Evolutionary conservation across 2,888 invertebrate genomes (phyloP).

Genomic region (Cephus nigrinus): DNA sequence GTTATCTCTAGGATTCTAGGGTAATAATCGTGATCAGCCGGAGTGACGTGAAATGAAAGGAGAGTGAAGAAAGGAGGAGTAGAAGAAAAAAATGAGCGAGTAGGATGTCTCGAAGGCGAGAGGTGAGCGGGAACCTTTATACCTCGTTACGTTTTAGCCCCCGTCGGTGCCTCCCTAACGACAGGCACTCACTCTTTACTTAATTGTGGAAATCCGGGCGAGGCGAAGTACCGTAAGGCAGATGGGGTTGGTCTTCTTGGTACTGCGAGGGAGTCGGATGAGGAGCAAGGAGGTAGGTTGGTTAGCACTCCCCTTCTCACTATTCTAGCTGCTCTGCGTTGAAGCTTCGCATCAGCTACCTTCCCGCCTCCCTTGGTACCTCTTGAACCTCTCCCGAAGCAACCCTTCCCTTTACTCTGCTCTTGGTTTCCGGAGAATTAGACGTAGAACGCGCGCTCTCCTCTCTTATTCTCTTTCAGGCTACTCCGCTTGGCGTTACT

Average conservation of each 20-base stretch:
- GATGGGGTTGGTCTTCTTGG: background rate
- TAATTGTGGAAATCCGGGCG: constrained; percentile 57
- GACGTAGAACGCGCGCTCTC: constrained; percentile 13
- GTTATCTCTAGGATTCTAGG: background rate
- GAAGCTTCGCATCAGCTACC: background rate
- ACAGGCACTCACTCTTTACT: constrained; percentile 52
- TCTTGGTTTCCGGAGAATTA: constrained; percentile 27
- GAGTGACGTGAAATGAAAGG: background rate
- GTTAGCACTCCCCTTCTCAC: constrained; percentile 28
- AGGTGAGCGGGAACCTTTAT: constrained; percentile 17
- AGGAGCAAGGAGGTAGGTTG: constrained; percentile 27
- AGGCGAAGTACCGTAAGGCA: constrained; percentile 26
- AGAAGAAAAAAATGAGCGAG: background rate
- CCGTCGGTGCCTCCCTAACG: constrained; percentile 25
- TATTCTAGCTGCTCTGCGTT: background rate
- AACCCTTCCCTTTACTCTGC: constrained; percentile 20
- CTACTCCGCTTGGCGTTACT: constrained; percentile 13
- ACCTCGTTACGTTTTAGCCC: constrained; percentile 32
- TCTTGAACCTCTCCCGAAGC: background rate
- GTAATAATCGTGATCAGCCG: background rate
- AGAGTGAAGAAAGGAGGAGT: background rate
- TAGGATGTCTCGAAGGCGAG: background rate
- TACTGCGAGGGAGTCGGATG: background rate
- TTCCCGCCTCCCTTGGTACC: constrained; percentile 4
- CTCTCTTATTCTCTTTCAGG: constrained; percentile 4